Percentiles rank a stretch among this genome's conserved stretches.
Conservation (phyloP, 2,888 invertebrate genomes). For the Lamproptera curius region DNA sequence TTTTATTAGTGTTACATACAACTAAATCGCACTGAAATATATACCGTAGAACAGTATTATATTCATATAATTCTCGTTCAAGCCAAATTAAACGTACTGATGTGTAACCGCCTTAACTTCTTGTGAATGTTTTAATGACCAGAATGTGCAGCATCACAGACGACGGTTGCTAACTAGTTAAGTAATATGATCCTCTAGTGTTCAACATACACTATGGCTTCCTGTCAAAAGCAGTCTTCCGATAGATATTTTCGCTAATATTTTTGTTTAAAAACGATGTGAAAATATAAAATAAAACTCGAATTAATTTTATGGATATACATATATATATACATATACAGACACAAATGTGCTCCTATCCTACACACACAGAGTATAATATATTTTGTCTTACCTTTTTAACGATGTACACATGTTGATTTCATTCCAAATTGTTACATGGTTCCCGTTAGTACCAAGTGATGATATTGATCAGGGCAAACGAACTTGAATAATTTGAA, state of each 20-base stretch:
- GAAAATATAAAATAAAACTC: conserved; percentile 37
- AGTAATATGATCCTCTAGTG: conserved; percentile 64
- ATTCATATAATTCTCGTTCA: conserved; percentile 57
- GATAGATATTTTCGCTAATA: conserved; percentile 71
- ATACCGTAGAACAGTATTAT: conserved; percentile 64
- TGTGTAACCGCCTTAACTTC: conserved; percentile 67
- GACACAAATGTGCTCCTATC: conserved; percentile 26
- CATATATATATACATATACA: conserved; percentile 25
- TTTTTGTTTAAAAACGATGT: conserved; percentile 70
- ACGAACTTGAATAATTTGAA: conserved; percentile 34
- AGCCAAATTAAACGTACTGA: conserved; percentile 75
- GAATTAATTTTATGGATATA: conserved; percentile 18
- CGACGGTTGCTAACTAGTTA: conserved; percentile 67
- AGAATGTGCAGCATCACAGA: conserved; percentile 64
- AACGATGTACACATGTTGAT: conserved; percentile 27
- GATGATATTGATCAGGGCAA: conserved; percentile 34
- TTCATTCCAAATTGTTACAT: conserved; percentile 52
- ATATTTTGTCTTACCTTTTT: conserved; percentile 28
- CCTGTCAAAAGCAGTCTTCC: conserved; percentile 75
- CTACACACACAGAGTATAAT: conserved; percentile 26
- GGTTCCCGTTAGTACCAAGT: conserved; percentile 40
- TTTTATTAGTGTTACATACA: conserved; percentile 43
- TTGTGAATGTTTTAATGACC: conserved; percentile 58
- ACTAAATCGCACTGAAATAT: conserved; percentile 44
- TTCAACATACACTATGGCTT: conserved; percentile 72